Evolutionary conservation across 2,797 vertebrate species (phyloP), one percentile per base, ranked within the genome.

Genomic region (Botia kubotai): DNA sequence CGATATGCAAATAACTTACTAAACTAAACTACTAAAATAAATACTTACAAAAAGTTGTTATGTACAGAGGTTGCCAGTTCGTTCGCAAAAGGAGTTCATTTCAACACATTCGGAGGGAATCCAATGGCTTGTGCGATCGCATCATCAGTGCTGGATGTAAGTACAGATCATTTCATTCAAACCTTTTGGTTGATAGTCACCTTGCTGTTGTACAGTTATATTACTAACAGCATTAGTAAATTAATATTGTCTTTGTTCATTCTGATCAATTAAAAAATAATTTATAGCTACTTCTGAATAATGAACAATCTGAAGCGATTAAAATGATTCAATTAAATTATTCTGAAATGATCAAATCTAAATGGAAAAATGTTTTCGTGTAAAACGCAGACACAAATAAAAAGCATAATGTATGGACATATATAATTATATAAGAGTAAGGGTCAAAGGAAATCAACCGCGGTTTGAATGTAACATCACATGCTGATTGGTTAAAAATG

Each of bases 71-170:
- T 99, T 53, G 95, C 96, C 2, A 87, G 84, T 19, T 91, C 95
- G 2, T 94, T 99, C 86, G 84, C 87, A 14, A 90, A 93, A 50
- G 87, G 82, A 2, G 3, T 92, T 65, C 95, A 97, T 72, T 96
- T 97, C 88, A 99, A 95, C 88, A 98, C 98, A 0, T 99, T 96
- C 60, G 97, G 96, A 81, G 98, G 98, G 83, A 97, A 88, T 80
- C 95, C 98, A 21, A 0, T 99, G 83, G 96, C 96, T 48, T 97
- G 96, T 14, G 84, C 89, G 0, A 79, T 94, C 21, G 98, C 91
- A 75, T 95, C 96, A 10, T 92, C 97, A 0, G 97, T 99, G 73
- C 94, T 99, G 50, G 95, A 98, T 46, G 97, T 98, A 87, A 91
- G 91, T 84, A 62, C 12, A 74, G 2, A 50, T 39, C 13, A 21